Conservation (phyloP, 2,113 vertebrate genomes). For the Setophaga coronata region DNA sequence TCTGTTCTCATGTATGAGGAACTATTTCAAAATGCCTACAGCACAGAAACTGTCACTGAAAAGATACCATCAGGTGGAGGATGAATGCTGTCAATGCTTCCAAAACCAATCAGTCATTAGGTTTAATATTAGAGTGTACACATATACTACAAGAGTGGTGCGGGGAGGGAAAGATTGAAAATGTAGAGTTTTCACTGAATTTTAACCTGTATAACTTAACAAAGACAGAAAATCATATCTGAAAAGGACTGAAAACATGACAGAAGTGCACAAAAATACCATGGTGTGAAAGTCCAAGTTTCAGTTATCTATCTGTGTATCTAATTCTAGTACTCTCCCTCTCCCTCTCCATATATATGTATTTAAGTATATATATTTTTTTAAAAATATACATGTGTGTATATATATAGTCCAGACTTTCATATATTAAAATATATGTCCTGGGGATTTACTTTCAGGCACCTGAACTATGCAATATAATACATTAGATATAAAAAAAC, state of each 20-base stretch:
- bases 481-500: conserved; percentile 37
- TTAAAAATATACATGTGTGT: neutral
- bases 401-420: neutral
- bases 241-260: neutral
- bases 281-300: neutral
- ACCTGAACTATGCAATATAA: conserved; percentile 18
- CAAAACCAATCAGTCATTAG: neutral
- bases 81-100: neutral
- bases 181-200: neutral
- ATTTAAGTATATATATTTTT: neutral
- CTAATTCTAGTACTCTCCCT: neutral
- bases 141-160: neutral
- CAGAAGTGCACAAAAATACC: neutral
- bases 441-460: conserved; percentile 17
- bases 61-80: neutral
- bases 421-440: conserved; percentile 6
- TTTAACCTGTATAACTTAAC: neutral
- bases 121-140: neutral
- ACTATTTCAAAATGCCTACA: neutral
- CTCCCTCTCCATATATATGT: neutral
- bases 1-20: neutral
- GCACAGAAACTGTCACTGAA: neutral
- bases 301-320: neutral
- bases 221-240: neutral
- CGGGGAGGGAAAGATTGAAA: neutral